Conservation (phyloP, 2,797 vertebrate species). For the Bovichtus variegatus region DNA sequence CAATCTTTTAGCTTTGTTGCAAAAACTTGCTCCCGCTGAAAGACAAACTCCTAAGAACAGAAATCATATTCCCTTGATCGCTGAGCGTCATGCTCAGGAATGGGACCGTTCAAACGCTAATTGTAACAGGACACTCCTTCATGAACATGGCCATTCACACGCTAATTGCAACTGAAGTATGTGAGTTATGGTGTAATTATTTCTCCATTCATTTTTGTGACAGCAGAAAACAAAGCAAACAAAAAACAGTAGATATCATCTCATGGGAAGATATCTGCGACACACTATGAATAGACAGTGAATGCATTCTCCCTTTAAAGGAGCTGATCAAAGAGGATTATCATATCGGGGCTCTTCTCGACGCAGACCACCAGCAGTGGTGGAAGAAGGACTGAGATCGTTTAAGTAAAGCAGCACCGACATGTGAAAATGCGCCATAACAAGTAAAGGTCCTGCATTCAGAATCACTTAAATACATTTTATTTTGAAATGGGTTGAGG, state of each 20-base stretch:
- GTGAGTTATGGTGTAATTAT: conserved; percentile 61
- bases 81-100: conserved; percentile 43
- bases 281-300: conserved; percentile 32
- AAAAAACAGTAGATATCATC: conserved; percentile 40
- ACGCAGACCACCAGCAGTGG: not conserved
- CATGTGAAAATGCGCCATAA: not conserved
- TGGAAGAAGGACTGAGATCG: not conserved
- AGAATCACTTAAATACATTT: not conserved
- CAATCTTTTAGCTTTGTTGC: conserved; percentile 53
- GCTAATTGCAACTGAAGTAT: conserved; percentile 74
- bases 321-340: conserved; percentile 30
- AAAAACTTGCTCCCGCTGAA: conserved; percentile 65
- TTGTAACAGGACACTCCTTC: conserved; percentile 77
- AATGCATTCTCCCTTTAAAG: conserved; percentile 23
- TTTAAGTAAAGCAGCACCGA: not conserved
- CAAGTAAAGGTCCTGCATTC: not conserved
- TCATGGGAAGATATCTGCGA: conserved; percentile 36
- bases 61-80: conserved; percentile 63
- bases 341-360: conserved; percentile 26
- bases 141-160: conserved; percentile 75
- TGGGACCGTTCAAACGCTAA: conserved; percentile 57
- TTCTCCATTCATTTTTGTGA: conserved; percentile 68
- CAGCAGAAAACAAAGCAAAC: conserved; percentile 51
- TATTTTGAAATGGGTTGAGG: not conserved
- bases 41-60: conserved; percentile 59